These are phyloP conservation scores for Hippocampus guttulatus DNA, from an alignment of 2,113 vertebrate genomes.

Conservation along the genomic window DNA sequence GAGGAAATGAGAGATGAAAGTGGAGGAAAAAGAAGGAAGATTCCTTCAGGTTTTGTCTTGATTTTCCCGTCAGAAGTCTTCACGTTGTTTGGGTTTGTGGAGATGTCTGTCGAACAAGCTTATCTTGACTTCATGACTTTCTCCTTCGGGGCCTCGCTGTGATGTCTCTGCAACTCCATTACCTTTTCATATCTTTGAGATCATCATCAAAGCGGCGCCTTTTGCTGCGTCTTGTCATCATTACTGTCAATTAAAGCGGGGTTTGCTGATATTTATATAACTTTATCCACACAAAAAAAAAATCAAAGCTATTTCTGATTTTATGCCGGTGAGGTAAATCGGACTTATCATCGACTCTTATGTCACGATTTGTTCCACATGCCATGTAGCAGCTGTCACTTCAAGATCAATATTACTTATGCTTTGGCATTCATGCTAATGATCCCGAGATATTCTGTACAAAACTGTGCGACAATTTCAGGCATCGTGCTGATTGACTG, in stretches of 20 bases:
- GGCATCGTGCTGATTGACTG: neutral
- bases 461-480: neutral
- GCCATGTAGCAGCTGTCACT: neutral
- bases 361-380: neutral
- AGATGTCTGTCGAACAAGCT: neutral
- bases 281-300: neutral
- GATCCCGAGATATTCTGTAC: neutral
- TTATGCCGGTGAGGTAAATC: neutral
- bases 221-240: neutral
- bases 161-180: neutral
- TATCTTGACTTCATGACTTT: slow-evolving; percentile 12
- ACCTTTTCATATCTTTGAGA: neutral
- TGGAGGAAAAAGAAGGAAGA: neutral
- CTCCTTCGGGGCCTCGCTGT: slow-evolving; percentile 2
- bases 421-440: neutral
- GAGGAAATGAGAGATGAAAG: slow-evolving; percentile 4
- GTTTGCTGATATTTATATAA: neutral
- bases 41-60: neutral
- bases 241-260: neutral
- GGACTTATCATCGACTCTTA: neutral
- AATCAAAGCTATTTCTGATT: neutral
- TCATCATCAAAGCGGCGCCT: neutral
- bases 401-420: neutral
- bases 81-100: slow-evolving; percentile 1
- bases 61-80: neutral